phyloP scores from a whole-genome alignment of 2,888 invertebrate genomes.

The Caenorhabditis sp. region DNA sequence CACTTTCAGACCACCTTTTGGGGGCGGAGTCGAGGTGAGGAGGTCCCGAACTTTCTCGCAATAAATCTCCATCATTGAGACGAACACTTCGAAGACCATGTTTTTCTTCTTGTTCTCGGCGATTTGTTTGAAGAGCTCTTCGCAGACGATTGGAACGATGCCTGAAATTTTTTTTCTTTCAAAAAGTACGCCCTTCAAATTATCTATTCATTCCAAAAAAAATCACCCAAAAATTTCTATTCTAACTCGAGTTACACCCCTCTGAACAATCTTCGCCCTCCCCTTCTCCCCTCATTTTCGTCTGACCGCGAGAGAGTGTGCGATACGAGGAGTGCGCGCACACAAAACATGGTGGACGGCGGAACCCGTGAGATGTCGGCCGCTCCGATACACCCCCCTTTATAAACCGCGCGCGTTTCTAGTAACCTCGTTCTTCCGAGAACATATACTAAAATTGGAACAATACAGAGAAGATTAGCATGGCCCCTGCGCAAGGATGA shows the following conservation, averaged over 20 bases:
- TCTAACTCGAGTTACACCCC: not conserved
- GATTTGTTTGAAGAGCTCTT: slow-evolving; percentile 85
- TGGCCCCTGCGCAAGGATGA: slow-evolving; percentile 92
- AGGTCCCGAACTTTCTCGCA: slow-evolving; percentile 85
- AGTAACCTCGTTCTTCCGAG: slow-evolving; percentile 55
- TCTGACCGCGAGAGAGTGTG: not conserved
- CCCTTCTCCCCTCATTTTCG: not conserved
- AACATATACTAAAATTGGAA: slow-evolving; percentile 89
- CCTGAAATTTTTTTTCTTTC: slow-evolving; percentile 78
- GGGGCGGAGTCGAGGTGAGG: slow-evolving; percentile 76
- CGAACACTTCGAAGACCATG: slow-evolving; percentile 84
- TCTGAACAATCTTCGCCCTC: not conserved
- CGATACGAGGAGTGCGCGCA: not conserved
- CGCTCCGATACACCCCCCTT: not conserved
- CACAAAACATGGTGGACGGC: too few species aligned
- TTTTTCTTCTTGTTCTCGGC: slow-evolving; percentile 83
- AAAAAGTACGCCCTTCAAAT: not conserved
- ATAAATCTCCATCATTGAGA: slow-evolving; percentile 87
- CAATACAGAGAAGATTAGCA: slow-evolving; percentile 95
- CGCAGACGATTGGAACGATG: slow-evolving; percentile 86
- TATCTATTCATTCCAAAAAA: not conserved
- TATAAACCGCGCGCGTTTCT: not conserved
- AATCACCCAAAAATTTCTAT: too few species aligned
- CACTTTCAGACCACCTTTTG: slow-evolving; percentile 85
- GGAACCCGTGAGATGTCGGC: too few species aligned